Evolutionary conservation across 2,797 vertebrate genomes (phyloP).

Genomic region (Enteromius treurensis): DNA sequence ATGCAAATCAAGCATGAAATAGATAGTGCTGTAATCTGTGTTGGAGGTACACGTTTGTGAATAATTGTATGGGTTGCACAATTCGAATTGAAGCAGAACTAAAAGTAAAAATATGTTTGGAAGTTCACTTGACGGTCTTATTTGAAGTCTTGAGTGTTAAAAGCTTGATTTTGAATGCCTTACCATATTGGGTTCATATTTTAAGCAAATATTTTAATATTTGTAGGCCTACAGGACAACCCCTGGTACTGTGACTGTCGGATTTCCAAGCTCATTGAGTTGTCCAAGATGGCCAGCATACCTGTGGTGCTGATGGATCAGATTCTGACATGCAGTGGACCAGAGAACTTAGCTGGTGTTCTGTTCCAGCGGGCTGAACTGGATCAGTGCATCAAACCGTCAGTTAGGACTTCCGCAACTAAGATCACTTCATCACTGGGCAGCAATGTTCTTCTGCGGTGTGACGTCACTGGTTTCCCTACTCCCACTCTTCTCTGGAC

Average conservation of each 20-base stretch:
- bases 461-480: constrained; percentile 89
- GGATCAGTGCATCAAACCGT: constrained; percentile 90
- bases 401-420: constrained; percentile 93
- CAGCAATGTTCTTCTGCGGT: constrained; percentile 94
- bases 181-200: not conserved
- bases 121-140: not conserved
- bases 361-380: constrained; percentile 89
- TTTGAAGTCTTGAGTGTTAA: not conserved
- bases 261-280: constrained; percentile 91
- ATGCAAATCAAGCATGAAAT: not conserved
- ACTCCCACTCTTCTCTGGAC: constrained; percentile 89
- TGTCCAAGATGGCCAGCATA: constrained; percentile 84
- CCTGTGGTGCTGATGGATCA: constrained; percentile 86
- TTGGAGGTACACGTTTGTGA: not conserved
- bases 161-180: not conserved
- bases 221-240: constrained; percentile 93
- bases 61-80: not conserved
- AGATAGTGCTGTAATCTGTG: not conserved
- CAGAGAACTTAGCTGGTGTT: constrained; percentile 86
- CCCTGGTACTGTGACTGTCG: constrained; percentile 96
- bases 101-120: not conserved
- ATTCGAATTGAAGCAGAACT: not conserved
- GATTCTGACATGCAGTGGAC: constrained; percentile 84
- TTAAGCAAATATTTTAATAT: constrained; percentile 33
- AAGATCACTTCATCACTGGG: constrained; percentile 90